Evolutionary conservation across 2,113 vertebrate genomes (phyloP).

Genomic region (Oenanthe oenanthe): DNA sequence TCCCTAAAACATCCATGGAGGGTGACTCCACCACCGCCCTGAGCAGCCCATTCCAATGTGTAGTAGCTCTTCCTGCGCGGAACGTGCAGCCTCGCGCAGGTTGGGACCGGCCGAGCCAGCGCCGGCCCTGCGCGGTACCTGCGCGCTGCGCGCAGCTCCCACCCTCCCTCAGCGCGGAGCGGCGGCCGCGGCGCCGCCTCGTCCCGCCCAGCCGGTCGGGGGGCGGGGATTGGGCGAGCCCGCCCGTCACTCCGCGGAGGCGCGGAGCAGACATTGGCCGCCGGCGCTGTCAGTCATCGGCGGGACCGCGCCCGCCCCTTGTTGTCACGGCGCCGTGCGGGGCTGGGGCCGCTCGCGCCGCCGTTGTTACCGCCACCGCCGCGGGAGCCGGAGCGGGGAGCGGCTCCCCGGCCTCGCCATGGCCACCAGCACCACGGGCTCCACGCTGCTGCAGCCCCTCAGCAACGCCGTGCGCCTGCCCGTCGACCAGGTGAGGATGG

Average conservation of each 20-base stretch:
- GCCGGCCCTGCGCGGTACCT: neutral
- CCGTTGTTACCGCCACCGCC: neutral
- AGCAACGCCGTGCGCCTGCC: conserved; percentile 91
- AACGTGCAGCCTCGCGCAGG: neutral
- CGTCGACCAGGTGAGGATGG: conserved; percentile 88
- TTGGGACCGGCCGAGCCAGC: rapidly evolving
- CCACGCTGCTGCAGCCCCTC: conserved; percentile 91
- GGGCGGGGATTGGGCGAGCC: neutral
- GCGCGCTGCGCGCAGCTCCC: neutral
- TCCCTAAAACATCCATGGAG: neutral
- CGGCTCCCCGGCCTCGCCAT: conserved; percentile 71
- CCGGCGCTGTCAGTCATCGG: neutral
- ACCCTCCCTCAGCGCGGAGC: neutral
- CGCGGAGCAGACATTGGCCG: neutral
- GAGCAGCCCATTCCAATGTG: neutral
- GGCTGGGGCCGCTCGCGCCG: neutral
- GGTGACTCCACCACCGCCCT: too few relatives aligned
- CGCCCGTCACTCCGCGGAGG: neutral
- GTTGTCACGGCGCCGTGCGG: conserved; percentile 46
- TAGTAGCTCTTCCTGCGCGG: neutral
- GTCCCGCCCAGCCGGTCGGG: neutral
- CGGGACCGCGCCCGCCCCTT: neutral
- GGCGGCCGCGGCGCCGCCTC: neutral
- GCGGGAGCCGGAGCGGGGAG: neutral
- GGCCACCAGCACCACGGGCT: conserved; percentile 89